Percentiles rank a stretch among this genome's conserved stretches.
Conservation (phyloP, 2,888 invertebrate species). For the Malachius bipustulatus region DNA sequence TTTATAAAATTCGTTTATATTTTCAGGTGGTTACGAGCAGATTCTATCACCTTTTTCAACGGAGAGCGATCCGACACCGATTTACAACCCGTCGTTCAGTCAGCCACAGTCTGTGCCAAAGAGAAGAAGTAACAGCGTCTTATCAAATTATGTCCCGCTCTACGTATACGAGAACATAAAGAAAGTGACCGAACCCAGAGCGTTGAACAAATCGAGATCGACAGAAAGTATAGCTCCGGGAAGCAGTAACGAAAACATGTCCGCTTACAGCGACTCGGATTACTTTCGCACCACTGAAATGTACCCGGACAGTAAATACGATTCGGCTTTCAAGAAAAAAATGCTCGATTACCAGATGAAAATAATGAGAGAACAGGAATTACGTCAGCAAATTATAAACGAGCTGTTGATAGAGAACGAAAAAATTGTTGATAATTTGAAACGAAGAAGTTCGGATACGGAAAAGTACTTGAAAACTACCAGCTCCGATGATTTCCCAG, state of each 20-base stretch:
- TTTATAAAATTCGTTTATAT: no score
- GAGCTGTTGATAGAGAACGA: conserved; percentile 31
- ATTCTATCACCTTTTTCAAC: not conserved
- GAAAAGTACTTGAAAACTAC: conserved; percentile 11
- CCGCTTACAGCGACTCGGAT: not conserved
- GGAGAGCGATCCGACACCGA: not conserved
- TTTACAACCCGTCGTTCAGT: not conserved
- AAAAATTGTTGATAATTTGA: conserved; percentile 22
- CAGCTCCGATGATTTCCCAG: conserved; percentile 15
- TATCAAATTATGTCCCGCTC: conserved; percentile 26
- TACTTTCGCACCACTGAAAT: not conserved
- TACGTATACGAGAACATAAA: conserved; percentile 25
- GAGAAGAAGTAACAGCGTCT: conserved; percentile 27
- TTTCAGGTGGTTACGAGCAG: no score
- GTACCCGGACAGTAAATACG: conserved; percentile 10
- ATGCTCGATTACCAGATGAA: conserved; percentile 27
- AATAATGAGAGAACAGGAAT: conserved; percentile 29
- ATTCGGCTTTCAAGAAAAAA: conserved; percentile 19
- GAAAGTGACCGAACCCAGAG: conserved; percentile 20
- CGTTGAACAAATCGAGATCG: conserved; percentile 25
- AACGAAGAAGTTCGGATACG: conserved; percentile 12
- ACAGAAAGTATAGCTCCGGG: conserved; percentile 23
- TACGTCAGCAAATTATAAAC: conserved; percentile 31
- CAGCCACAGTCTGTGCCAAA: conserved; percentile 18
- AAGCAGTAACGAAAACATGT: conserved; percentile 6